Conservation (phyloP, 1,140 invertebrate genomes). For the Oreohelix idahoensis region DNA sequence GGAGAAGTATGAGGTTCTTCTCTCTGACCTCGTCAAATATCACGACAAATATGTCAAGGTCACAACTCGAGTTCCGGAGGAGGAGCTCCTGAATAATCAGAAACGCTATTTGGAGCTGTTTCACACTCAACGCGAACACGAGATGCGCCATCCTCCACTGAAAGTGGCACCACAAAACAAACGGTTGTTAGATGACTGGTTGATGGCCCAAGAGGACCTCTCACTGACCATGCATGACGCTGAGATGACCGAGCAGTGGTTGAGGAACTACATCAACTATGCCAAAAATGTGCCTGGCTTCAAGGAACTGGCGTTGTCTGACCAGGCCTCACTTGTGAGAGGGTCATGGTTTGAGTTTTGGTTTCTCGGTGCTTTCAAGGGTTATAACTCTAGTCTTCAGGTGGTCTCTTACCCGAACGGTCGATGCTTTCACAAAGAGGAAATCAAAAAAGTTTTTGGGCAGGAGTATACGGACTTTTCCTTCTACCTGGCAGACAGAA, state of each 20-base stretch:
- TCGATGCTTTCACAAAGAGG: conserved; percentile 40
- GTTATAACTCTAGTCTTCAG: conserved; percentile 46
- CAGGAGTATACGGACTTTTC: conserved; percentile 42
- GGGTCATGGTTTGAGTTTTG: conserved; percentile 58
- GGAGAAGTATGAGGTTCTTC: conserved; percentile 14
- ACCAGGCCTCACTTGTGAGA: conserved; percentile 65
- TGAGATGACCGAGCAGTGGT: conserved; percentile 41
- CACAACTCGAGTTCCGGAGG: conserved; percentile 2
- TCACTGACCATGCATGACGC: conserved; percentile 34
- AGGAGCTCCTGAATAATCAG: conserved; percentile 1
- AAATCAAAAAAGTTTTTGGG: conserved; percentile 47
- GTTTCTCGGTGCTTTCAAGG: conserved; percentile 52
- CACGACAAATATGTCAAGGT: conserved; percentile 17
- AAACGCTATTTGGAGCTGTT: background rate
- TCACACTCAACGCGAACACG: background rate
- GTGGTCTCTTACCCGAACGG: conserved; percentile 45
- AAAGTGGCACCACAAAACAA: background rate
- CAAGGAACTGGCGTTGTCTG: conserved; percentile 54
- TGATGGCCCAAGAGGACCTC: background rate
- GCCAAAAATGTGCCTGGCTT: conserved; percentile 66
- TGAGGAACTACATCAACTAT: conserved; percentile 56
- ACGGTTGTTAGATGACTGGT: conserved; percentile 18
- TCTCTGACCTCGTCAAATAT: background rate
- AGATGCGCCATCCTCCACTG: background rate
- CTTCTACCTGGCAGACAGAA: conserved; percentile 41